Evolutionary conservation across 2,113 vertebrate species (phyloP).

Genomic region (Pungitius pungitius): DNA sequence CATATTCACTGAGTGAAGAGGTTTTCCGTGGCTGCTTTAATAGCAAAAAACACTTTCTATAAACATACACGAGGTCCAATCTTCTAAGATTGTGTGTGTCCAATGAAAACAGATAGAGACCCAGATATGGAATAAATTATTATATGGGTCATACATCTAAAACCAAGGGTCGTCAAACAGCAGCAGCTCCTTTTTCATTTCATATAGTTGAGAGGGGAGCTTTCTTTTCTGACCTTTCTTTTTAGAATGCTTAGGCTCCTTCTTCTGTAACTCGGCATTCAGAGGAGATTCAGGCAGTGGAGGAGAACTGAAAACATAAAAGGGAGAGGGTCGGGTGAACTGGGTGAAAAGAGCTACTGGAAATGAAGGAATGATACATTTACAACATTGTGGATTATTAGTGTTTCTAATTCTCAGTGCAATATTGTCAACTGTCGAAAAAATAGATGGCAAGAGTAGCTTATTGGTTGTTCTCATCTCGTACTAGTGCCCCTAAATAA

Average conservation of each 20-base stretch:
- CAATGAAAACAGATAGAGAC: slow-evolving; percentile 32
- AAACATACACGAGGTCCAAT: slow-evolving; percentile 16
- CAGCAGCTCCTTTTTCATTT: slow-evolving; percentile 32
- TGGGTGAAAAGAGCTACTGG: slow-evolving; percentile 49
- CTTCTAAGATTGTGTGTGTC: slow-evolving; percentile 23
- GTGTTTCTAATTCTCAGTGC: slow-evolving; percentile 54
- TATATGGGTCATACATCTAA: slow-evolving; percentile 33
- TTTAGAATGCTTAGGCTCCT: slow-evolving; percentile 63
- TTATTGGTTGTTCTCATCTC: too few species aligned
- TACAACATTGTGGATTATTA: slow-evolving; percentile 70
- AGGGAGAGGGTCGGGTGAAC: slow-evolving; percentile 13
- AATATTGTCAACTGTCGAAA: slow-evolving; percentile 62
- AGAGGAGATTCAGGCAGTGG: slow-evolving; percentile 82
- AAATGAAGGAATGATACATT: slow-evolving; percentile 62
- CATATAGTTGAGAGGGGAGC: slow-evolving; percentile 12
- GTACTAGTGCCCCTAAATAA: not conserved
- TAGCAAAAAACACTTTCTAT: slow-evolving; percentile 27
- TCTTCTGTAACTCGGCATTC: slow-evolving; percentile 68
- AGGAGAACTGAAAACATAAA: slow-evolving; percentile 76
- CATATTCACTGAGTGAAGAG: slow-evolving; percentile 44
- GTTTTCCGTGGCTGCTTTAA: slow-evolving; percentile 27
- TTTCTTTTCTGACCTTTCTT: slow-evolving; percentile 81
- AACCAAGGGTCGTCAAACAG: slow-evolving; percentile 32
- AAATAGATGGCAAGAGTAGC: slow-evolving; percentile 49
- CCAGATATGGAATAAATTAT: slow-evolving; percentile 30